These are phyloP conservation scores for Andrena marginata DNA, from an alignment of 2,888 invertebrate species.

Conservation along the genomic window DNA sequence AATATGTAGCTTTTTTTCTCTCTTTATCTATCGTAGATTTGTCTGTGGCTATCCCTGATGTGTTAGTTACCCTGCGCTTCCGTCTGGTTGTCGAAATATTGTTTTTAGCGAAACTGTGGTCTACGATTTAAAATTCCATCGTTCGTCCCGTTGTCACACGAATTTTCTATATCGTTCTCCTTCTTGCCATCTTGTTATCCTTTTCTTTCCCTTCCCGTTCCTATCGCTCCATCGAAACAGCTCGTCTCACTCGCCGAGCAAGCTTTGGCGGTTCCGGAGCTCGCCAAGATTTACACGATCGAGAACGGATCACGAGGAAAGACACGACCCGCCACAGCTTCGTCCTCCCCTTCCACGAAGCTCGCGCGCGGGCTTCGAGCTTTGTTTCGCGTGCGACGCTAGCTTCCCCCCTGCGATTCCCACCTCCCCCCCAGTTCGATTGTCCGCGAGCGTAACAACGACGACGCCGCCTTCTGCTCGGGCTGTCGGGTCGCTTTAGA, in stretches of 20 bases:
- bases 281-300: constrained; percentile 68
- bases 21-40: constrained; percentile 85
- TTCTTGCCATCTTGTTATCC: background rate
- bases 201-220: background rate
- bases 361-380: no score
- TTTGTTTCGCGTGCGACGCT: no score
- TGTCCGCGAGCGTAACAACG: constrained; percentile 22
- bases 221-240: background rate
- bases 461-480: constrained; percentile 19
- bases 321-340: background rate
- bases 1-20: constrained; percentile 82
- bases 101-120: constrained; percentile 80
- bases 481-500: constrained; percentile 11
- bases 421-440: constrained; percentile 4
- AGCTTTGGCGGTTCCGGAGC: constrained; percentile 44
- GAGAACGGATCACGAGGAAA: constrained; percentile 20
- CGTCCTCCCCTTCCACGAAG: no score
- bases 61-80: constrained; percentile 85
- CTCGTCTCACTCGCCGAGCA: constrained; percentile 1
- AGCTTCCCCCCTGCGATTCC: no score
- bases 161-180: constrained; percentile 10
- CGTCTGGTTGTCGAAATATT: constrained; percentile 85
- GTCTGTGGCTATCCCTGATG: constrained; percentile 85
- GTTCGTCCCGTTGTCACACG: constrained; percentile 38
- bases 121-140: constrained; percentile 78